Percentiles rank a stretch among this genome's conserved stretches.
Evolutionary conservation across 2,113 vertebrate species (phyloP).

Genomic region (Ailuropoda melanoleuca): DNA sequence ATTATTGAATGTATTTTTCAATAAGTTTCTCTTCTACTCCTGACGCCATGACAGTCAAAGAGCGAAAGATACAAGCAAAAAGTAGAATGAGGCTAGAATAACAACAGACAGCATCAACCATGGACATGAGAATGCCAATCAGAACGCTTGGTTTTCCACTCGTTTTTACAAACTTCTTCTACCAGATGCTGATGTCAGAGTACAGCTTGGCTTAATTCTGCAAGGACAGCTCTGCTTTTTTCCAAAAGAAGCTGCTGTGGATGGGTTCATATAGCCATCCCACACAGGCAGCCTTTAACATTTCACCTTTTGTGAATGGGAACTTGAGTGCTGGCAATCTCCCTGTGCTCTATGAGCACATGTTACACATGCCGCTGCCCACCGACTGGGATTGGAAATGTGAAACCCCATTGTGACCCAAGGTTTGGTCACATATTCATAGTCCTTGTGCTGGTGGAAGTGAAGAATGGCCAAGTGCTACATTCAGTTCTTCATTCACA

Average conservation of each 20-base stretch:
- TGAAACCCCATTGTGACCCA: background rate
- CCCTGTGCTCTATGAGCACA: background rate
- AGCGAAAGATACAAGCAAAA: background rate
- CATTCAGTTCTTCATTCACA: background rate
- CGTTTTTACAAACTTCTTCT: conserved; percentile 22
- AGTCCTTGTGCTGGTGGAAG: background rate
- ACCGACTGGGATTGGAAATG: background rate
- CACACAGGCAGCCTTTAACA: conserved; percentile 25
- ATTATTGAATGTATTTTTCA: background rate
- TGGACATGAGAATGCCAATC: background rate
- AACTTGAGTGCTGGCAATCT: background rate
- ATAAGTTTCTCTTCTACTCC: background rate
- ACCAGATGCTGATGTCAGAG: background rate
- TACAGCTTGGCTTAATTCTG: conserved; percentile 32
- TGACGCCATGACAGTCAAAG: background rate
- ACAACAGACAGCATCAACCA: background rate
- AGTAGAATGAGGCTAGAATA: background rate
- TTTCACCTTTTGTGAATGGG: conserved; percentile 10
- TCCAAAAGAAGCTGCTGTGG: background rate
- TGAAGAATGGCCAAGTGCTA: background rate
- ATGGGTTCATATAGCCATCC: background rate
- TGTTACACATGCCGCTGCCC: background rate
- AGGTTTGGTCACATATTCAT: background rate
- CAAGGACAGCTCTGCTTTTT: conserved; percentile 28
- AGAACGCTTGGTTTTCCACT: conserved; percentile 8